These are phyloP conservation scores for Rhagium mordax DNA, from an alignment of 2,888 invertebrate species.

Conservation along the genomic window DNA sequence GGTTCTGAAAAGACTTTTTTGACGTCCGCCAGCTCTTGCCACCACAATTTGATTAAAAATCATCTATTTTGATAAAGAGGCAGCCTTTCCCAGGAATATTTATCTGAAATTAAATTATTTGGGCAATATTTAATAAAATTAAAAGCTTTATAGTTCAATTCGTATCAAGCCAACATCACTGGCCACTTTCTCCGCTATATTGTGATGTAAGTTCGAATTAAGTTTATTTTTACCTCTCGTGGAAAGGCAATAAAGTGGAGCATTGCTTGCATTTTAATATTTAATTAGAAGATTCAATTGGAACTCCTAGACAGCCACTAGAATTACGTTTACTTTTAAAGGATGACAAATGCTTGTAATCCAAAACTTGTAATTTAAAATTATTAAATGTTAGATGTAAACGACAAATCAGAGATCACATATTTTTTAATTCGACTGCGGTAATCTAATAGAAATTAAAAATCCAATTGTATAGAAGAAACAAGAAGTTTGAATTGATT, in stretches of 20 bases:
- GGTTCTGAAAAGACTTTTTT: too few relatives aligned
- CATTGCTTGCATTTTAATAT: constrained; percentile 1
- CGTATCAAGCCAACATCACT: not conserved
- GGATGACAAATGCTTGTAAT: constrained; percentile 25
- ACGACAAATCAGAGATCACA: not conserved
- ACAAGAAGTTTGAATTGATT: too few relatives aligned
- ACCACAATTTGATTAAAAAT: too few relatives aligned
- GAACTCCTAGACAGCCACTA: not conserved
- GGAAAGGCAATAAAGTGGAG: not conserved
- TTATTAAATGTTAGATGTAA: not conserved
- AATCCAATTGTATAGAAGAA: not conserved
- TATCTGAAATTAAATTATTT: too few relatives aligned
- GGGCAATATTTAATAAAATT: too few relatives aligned
- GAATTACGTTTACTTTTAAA: constrained; percentile 1
- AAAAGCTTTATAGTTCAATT: too few relatives aligned
- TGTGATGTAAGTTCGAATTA: not conserved
- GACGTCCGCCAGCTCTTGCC: too few relatives aligned
- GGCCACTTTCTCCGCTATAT: not conserved
- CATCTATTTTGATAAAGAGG: too few relatives aligned
- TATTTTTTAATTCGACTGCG: constrained; percentile 1
- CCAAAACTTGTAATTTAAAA: constrained; percentile 15
- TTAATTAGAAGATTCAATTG: constrained; percentile 5
- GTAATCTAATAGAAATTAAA: constrained; percentile 5
- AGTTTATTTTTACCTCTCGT: not conserved
- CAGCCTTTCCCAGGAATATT: too few relatives aligned